phyloP scores from a whole-genome alignment of 2,797 vertebrate species.

The Danionella dracula region DNA sequence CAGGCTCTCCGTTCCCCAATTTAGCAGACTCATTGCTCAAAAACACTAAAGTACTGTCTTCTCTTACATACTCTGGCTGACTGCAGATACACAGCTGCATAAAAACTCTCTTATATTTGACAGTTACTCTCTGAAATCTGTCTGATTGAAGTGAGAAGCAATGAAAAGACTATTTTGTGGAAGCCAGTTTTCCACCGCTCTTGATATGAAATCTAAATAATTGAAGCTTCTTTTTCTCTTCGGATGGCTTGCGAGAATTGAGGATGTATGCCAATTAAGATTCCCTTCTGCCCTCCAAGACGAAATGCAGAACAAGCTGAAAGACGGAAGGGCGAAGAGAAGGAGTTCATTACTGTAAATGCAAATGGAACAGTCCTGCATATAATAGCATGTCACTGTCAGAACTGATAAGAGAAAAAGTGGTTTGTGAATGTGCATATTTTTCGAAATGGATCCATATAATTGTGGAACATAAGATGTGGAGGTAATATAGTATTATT shows the following conservation, averaged over 20 bases:
- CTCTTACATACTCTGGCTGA: conserved; percentile 36
- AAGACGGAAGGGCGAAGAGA: conserved; percentile 46
- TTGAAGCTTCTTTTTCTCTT: conserved; percentile 62
- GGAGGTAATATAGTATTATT: conserved; percentile 7
- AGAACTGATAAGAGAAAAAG: conserved; percentile 54
- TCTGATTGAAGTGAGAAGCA: conserved; percentile 45
- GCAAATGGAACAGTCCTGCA: conserved; percentile 56
- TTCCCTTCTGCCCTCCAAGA: conserved; percentile 63
- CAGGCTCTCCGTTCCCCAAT: not conserved
- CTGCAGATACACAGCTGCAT: conserved; percentile 54
- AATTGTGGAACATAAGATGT: not conserved
- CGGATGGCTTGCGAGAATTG: conserved; percentile 46
- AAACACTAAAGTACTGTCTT: conserved; percentile 10
- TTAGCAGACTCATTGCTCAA: not conserved
- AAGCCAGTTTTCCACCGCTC: conserved; percentile 50
- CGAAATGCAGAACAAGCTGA: conserved; percentile 43
- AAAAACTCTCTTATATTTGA: conserved; percentile 34
- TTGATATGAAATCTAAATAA: conserved; percentile 68
- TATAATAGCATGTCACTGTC: conserved; percentile 60
- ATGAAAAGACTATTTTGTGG: conserved; percentile 58
- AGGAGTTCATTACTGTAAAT: conserved; percentile 65
- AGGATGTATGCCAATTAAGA: conserved; percentile 69
- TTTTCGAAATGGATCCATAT: conserved; percentile 11
- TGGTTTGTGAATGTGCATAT: conserved; percentile 24
- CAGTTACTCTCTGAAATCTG: conserved; percentile 39